phyloP scores from a whole-genome alignment of 92 coral and sea anemone genomes.

The Phymanthus crucifer region DNA sequence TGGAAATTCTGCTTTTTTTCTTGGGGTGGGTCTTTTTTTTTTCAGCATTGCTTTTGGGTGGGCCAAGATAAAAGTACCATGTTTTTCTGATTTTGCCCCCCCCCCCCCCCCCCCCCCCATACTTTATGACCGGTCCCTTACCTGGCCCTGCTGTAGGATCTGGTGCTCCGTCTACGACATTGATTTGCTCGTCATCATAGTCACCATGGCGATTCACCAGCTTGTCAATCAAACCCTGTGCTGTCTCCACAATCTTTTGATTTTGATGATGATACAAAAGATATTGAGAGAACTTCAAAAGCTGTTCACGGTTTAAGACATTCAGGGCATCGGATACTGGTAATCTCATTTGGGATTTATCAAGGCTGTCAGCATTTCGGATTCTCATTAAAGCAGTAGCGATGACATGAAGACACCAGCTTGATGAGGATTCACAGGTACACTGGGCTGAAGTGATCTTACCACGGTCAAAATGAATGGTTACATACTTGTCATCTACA shows the following conservation, averaged over 20 bases:
- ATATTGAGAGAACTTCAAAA: constrained; percentile 84
- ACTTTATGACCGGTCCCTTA: too few relatives aligned
- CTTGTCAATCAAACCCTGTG: constrained; percentile 78
- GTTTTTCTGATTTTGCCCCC: too few relatives aligned
- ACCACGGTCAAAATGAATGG: constrained; percentile 90
- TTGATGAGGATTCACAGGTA: constrained; percentile 63
- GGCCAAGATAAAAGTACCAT: too few relatives aligned
- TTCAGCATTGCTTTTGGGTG: too few relatives aligned
- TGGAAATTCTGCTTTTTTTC: too few relatives aligned
- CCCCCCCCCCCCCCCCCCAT: too few relatives aligned
- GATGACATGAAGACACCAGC: constrained; percentile 90
- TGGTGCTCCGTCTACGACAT: constrained; percentile 84
- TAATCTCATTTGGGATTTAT: constrained; percentile 41
- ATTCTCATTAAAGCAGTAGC: constrained; percentile 78
- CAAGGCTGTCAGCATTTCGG: constrained; percentile 33
- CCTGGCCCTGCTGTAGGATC: constrained; percentile 99
- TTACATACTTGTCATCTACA: constrained; percentile 68
- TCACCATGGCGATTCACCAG: constrained; percentile 52
- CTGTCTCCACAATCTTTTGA: constrained; percentile 78
- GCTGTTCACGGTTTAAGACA: constrained; percentile 72
- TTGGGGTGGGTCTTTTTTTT: too few relatives aligned
- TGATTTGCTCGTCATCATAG: constrained; percentile 54
- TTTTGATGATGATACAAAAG: constrained; percentile 81
- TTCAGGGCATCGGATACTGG: constrained; percentile 91
- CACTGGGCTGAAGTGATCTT: constrained; percentile 91